Base-by-base conservation (phyloP, 2,888 invertebrate genomes). In the Ferrisia virgata region DNA sequence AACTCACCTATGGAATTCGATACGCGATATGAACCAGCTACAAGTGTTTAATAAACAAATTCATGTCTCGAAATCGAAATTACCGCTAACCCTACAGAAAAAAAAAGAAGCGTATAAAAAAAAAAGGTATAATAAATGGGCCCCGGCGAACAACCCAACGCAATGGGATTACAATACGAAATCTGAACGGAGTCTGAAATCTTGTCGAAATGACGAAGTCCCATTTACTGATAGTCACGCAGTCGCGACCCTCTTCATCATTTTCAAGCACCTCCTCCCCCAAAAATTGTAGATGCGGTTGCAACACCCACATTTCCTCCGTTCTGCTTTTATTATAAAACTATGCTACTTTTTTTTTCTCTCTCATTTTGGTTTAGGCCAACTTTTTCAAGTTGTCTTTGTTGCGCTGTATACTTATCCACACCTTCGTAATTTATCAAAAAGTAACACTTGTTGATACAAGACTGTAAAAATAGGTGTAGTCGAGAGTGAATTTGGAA, bases 211-310 rank as follows among this genome's bases (percentile, higher is more conserved):
- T 82, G 82, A 82, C 82, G 82, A 69, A 82, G 82, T 82, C 82
- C 82, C 69, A 82, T 82, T 82, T 69, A 82, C 82, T 69, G 69
- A 82, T 82, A 82, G 69, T 82, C 82, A 82, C 82, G 82, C 82
- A 82, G 82, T 43, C 82, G 82, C 82, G 82, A 82, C 82, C 81
- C 82, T 82, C 82, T 82, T 82, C 69, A 82, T 82, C 82, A 82
- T 82, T 82, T 82, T 69, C 82, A 82, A 69, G 82, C 82, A 69
- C 82, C 82, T 82, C 82, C 82, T 82, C 69, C 39, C 82, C 82
- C 69, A 69, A 82, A 81, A 82, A 69, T 82, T 36, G 15, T 28
- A 15, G 82, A 82, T 82, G 82, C 82, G 82, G 82, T 82, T 82
- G 82, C 82, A 82, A 82, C 82, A 82, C 82, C 82, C 82, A 82